These are phyloP conservation scores for Serilophus lunatus DNA, from an alignment of 2,113 vertebrate species.

Conservation along the genomic window DNA sequence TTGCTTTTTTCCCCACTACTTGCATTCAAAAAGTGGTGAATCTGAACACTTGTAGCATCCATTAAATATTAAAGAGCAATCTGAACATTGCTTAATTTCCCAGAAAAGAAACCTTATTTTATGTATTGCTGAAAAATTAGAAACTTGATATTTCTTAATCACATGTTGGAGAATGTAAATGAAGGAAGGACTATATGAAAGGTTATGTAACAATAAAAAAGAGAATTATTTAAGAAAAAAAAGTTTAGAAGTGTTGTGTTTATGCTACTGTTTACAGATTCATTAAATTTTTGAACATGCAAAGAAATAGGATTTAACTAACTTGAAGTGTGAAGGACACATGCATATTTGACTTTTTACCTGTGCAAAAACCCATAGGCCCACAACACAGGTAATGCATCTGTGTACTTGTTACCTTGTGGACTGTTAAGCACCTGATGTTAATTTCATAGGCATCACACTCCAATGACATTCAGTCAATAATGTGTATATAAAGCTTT, in stretches of 20 bases:
- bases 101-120: not conserved
- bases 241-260: not conserved
- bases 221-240: not conserved
- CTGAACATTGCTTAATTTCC: not conserved
- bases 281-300: not conserved
- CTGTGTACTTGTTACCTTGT: not conserved
- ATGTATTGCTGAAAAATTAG: not conserved
- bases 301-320: not conserved
- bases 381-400: not conserved
- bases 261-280: not conserved
- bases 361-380: not conserved
- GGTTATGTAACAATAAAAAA: not conserved
- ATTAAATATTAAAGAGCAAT: not conserved
- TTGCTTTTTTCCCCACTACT: not conserved
- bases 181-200: not conserved
- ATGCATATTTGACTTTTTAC: not conserved
- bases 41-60: not conserved
- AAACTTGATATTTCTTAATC: not conserved
- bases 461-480: conserved; percentile 15
- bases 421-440: not conserved
- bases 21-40: not conserved
- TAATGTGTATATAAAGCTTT: conserved; percentile 47
- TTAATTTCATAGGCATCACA: conserved; percentile 14
- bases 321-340: not conserved
- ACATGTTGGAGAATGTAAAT: not conserved